A percentile compares a stretch with the other conserved stretches of the same genome.
phyloP scores from a whole-genome alignment of 2,113 vertebrate species.

The Dendropsophus ebraccatus region DNA sequence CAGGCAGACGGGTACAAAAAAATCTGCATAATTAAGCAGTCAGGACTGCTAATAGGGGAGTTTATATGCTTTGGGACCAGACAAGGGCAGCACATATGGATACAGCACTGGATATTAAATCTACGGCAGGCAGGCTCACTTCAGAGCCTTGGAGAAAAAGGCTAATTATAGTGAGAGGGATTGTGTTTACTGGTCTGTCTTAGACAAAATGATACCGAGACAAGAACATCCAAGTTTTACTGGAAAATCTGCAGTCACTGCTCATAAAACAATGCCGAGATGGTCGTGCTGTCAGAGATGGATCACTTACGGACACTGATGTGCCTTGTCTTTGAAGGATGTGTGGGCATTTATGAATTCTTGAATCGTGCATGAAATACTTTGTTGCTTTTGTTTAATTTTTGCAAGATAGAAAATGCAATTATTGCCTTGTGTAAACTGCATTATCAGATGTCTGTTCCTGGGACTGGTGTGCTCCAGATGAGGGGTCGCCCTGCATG shows the following conservation, averaged over 20 bases:
- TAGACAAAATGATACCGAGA: constrained; percentile 82
- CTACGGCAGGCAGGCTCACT: constrained; percentile 84
- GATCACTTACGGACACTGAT: background rate
- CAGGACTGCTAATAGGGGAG: constrained; percentile 88
- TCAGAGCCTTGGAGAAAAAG: constrained; percentile 81
- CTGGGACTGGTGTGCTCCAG: constrained; percentile 11
- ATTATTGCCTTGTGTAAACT: background rate
- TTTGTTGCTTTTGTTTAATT: background rate
- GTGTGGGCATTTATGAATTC: background rate
- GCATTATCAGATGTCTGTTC: background rate
- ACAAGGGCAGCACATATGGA: constrained; percentile 87
- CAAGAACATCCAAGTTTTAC: constrained; percentile 81
- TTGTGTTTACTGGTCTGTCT: constrained; percentile 88
- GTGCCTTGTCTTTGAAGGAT: background rate
- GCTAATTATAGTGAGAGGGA: constrained; percentile 90
- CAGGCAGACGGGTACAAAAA: constrained; percentile 86
- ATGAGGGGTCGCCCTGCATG: constrained; percentile 46
- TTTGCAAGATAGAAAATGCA: background rate
- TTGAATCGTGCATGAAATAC: background rate
- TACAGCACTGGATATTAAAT: constrained; percentile 88
- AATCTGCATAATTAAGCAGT: constrained; percentile 92
- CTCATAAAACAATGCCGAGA: constrained; percentile 82
- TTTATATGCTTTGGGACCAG: constrained; percentile 87
- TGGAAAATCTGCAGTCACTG: constrained; percentile 79
- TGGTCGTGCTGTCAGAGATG: constrained; percentile 69